phyloP scores from a whole-genome alignment of 1,140 invertebrate genomes.

The Aphelenchoides fujianensis region DNA sequence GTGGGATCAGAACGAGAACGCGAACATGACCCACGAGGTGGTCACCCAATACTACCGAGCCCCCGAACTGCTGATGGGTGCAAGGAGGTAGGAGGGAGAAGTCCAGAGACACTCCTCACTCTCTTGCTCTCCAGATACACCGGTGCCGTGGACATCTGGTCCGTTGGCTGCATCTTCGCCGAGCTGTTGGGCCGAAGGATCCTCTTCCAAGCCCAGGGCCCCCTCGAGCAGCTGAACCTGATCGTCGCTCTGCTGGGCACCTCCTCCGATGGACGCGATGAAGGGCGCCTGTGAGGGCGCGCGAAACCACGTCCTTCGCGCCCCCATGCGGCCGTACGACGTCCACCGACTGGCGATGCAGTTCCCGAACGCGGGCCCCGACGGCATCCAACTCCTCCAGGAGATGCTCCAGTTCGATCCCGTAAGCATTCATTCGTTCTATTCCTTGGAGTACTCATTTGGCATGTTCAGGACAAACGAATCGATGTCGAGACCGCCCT shows the following conservation, averaged over 20 bases:
- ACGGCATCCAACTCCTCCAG: slow-evolving; percentile 93
- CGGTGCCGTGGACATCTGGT: slow-evolving; percentile 94
- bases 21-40: slow-evolving; percentile 92
- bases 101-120: no score
- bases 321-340: slow-evolving; percentile 74
- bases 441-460: slow-evolving; percentile 22
- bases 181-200: slow-evolving; percentile 89
- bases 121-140: slow-evolving; percentile 57
- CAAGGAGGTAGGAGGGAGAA: slow-evolving; percentile 54
- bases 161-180: slow-evolving; percentile 98
- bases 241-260: slow-evolving; percentile 94
- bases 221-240: slow-evolving; percentile 89
- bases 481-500: slow-evolving; percentile 89
- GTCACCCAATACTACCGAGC: slow-evolving; percentile 83
- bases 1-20: slow-evolving; percentile 79
- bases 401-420: slow-evolving; percentile 98
- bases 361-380: slow-evolving; percentile 70
- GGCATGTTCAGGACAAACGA: slow-evolving; percentile 78
- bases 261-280: slow-evolving; percentile 89
- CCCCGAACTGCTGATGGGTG: slow-evolving; percentile 67
- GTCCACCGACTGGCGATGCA: slow-evolving; percentile 25
- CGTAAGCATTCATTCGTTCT: slow-evolving; percentile 68
- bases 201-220: slow-evolving; percentile 91
- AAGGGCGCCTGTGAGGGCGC: slow-evolving; percentile 91
- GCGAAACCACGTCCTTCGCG: slow-evolving; percentile 82